A percentile compares a stretch with the other conserved stretches of the same genome.
Evolutionary conservation across 1,140 invertebrate genomes (phyloP).

Genomic region (Scaptomyza hsui): DNA sequence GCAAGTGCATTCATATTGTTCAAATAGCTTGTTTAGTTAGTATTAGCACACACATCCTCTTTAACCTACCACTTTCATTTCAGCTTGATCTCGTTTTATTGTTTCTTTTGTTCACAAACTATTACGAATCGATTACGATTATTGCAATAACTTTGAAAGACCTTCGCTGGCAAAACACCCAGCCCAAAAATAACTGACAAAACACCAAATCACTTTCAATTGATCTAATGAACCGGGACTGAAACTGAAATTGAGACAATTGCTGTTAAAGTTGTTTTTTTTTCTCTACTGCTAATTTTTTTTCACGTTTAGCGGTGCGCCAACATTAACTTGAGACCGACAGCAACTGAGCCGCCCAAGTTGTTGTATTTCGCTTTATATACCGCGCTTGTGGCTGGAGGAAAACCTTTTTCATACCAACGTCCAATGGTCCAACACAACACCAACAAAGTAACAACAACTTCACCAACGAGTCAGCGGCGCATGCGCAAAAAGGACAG

Average conservation of each 20-base stretch:
- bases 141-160: slow-evolving; percentile 66
- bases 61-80: slow-evolving; percentile 76
- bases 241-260: slow-evolving; percentile 40
- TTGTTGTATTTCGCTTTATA: slow-evolving; percentile 80
- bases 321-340: slow-evolving; percentile 68
- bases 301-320: slow-evolving; percentile 59
- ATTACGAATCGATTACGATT: slow-evolving; percentile 71
- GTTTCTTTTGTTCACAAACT: slow-evolving; percentile 39
- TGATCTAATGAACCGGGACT: slow-evolving; percentile 74
- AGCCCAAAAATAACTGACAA: slow-evolving; percentile 45
- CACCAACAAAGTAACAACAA: neutral
- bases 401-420: slow-evolving; percentile 72
- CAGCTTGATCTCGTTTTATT: slow-evolving; percentile 25
- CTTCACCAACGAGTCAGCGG: slow-evolving; percentile 59
- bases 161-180: slow-evolving; percentile 76
- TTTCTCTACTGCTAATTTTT: slow-evolving; percentile 1
- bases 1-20: neutral
- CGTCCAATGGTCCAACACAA: slow-evolving; percentile 38
- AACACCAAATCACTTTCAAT: slow-evolving; percentile 69
- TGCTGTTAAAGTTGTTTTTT: slow-evolving; percentile 24
- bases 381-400: slow-evolving; percentile 52
- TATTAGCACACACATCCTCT: slow-evolving; percentile 18
- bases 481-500: slow-evolving; percentile 67
- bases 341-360: slow-evolving; percentile 77
- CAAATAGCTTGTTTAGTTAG: slow-evolving; percentile 1